A percentile compares a stretch with the other conserved stretches of the same genome.
These are phyloP conservation scores for Athene cunicularia DNA, from an alignment of 2,113 vertebrate species.

Conservation along the genomic window DNA sequence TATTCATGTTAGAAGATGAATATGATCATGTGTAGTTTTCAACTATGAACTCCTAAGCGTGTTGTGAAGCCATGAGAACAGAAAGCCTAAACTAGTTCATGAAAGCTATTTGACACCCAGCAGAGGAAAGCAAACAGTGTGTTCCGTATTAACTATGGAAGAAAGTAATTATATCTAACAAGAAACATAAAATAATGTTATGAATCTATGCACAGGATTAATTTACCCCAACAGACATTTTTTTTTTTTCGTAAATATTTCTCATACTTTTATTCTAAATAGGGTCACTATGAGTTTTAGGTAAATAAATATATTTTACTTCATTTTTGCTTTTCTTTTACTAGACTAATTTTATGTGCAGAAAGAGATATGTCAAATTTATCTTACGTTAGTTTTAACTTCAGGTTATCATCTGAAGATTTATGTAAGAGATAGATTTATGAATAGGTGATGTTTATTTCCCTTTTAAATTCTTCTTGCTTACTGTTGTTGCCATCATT, in stretches of 20 bases:
- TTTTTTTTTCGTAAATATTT: background rate
- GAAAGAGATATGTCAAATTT: constrained; percentile 13
- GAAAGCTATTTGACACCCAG: background rate
- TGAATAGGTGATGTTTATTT: constrained; percentile 49
- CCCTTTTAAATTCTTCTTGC: constrained; percentile 60
- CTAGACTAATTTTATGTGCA: constrained; percentile 20
- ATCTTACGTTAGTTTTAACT: constrained; percentile 25
- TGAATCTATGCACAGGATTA: background rate
- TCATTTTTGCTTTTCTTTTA: constrained; percentile 8
- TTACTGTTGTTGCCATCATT: constrained; percentile 55
- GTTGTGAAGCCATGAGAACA: background rate
- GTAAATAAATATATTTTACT: background rate
- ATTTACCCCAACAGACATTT: background rate
- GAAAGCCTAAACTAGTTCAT: background rate
- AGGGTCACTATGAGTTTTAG: background rate
- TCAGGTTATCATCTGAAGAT: constrained; percentile 43
- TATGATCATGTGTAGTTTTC: background rate
- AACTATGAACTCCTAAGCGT: background rate
- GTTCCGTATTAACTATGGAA: background rate
- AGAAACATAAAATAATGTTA: background rate
- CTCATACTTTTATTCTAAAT: background rate
- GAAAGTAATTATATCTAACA: background rate
- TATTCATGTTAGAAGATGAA: constrained; percentile 1
- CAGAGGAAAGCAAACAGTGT: background rate
- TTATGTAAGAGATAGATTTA: constrained; percentile 52